Evolutionary conservation across 2,113 vertebrate genomes (phyloP).

Genomic region (Dicrurus megarhynchus): DNA sequence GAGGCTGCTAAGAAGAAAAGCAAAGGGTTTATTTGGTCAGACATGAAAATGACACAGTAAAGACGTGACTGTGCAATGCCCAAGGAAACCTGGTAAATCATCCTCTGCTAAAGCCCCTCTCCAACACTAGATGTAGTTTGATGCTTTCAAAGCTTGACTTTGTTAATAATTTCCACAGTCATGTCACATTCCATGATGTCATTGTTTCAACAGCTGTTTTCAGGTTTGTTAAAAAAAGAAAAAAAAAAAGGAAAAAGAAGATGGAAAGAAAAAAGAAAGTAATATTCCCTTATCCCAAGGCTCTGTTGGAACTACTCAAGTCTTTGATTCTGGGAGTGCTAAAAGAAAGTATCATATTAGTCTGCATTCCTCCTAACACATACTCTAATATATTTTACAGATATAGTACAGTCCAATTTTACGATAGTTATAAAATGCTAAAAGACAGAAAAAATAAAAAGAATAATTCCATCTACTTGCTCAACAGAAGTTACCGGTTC

Average conservation of each 20-base stretch:
- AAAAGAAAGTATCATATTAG: conserved; percentile 24
- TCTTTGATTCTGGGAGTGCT: conserved; percentile 50
- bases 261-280: neutral
- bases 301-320: conserved; percentile 3
- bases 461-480: neutral
- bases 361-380: neutral
- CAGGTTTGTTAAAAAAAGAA: conserved; percentile 15
- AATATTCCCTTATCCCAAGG: conserved; percentile 18
- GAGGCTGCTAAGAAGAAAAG: neutral
- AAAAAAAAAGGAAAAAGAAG: fast-evolving
- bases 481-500: neutral
- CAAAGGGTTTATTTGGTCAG: neutral
- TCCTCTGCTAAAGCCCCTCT: neutral
- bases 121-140: neutral
- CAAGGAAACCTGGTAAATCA: conserved; percentile 32
- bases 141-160: conserved; percentile 60
- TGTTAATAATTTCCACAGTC: conserved; percentile 66
- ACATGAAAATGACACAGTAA: neutral
- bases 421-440: neutral
- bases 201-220: conserved; percentile 80
- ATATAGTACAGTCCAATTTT: neutral
- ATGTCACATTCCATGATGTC: conserved; percentile 68
- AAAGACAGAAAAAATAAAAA: neutral
- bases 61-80: neutral
- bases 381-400: neutral